Evolutionary conservation across 2,113 vertebrate genomes (phyloP).

Genomic region (Thalassoma bifasciatum): DNA sequence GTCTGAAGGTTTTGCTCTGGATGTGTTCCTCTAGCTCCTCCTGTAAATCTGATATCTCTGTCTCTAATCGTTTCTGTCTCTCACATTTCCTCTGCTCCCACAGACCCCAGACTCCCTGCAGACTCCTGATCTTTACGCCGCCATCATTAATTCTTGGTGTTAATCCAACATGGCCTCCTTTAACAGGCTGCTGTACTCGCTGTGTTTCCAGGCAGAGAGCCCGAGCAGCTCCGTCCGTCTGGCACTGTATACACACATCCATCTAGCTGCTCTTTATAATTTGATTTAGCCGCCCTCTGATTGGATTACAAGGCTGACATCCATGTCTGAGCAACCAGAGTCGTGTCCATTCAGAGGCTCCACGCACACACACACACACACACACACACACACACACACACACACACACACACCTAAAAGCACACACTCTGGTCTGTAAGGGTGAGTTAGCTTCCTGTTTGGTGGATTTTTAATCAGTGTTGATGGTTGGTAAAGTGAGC

Average conservation of each 20-base stretch:
- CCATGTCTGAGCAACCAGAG: conserved; percentile 64
- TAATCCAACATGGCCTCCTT: conserved; percentile 34
- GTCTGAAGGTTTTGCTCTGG: not conserved
- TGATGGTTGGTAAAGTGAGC: too few species aligned
- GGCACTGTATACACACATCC: conserved; percentile 54
- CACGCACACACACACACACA: too few species aligned
- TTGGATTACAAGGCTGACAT: conserved; percentile 78
- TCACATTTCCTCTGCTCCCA: not conserved
- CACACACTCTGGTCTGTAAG: not conserved
- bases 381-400: too few species aligned
- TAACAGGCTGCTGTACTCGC: conserved; percentile 6
- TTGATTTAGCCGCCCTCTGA: conserved; percentile 68
- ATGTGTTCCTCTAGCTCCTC: not conserved
- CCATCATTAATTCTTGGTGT: conserved; percentile 7
- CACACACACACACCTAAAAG: not conserved
- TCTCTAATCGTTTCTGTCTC: not conserved
- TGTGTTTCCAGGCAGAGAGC: conserved; percentile 50
- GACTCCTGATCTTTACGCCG: not conserved
- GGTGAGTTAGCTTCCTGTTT: too few species aligned
- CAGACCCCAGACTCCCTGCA: not conserved
- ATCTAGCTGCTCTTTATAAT: conserved; percentile 65
- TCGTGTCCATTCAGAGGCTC: conserved; percentile 60
- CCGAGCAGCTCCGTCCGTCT: conserved; percentile 28
- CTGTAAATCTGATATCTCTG: not conserved
- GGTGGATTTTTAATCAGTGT: too few species aligned